Conservation (phyloP, 2,888 invertebrate species). For the Eupithecia dodoneata region DNA sequence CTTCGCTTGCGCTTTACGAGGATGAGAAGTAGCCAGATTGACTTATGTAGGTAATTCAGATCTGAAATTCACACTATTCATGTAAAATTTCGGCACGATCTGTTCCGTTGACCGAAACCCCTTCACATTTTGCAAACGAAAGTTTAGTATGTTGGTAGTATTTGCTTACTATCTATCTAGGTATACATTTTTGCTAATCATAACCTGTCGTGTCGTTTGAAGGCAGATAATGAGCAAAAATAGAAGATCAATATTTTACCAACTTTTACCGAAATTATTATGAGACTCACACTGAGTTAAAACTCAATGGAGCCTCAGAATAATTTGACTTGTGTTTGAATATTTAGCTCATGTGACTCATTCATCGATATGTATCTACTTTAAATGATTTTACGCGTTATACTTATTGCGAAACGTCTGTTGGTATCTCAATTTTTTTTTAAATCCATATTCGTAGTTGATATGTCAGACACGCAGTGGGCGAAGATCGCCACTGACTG, state of each 20-base stretch:
- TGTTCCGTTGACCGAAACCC: neutral
- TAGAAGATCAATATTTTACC: neutral
- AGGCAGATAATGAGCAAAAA: neutral
- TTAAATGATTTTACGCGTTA: neutral
- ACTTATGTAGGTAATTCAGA: neutral
- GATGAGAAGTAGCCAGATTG: neutral
- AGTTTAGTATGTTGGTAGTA: no score
- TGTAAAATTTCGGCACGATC: neutral
- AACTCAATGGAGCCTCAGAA: no score
- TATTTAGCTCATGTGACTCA: no score
- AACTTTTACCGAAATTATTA: neutral
- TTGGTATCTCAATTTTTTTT: neutral
- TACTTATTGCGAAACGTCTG: neutral
- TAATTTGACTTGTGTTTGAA: neutral
- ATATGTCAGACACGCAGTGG: no score
- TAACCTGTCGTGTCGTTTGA: neutral
- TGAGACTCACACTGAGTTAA: no score
- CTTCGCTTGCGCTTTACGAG: neutral
- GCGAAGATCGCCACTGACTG: no score
- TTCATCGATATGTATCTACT: neutral
- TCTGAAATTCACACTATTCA: neutral
- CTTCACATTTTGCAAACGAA: no score
- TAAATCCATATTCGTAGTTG: no score
- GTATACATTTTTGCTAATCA: neutral
- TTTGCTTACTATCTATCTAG: no score